Base-by-base conservation (phyloP, 1,140 invertebrate species). In the Drosophila erecta region DNA sequence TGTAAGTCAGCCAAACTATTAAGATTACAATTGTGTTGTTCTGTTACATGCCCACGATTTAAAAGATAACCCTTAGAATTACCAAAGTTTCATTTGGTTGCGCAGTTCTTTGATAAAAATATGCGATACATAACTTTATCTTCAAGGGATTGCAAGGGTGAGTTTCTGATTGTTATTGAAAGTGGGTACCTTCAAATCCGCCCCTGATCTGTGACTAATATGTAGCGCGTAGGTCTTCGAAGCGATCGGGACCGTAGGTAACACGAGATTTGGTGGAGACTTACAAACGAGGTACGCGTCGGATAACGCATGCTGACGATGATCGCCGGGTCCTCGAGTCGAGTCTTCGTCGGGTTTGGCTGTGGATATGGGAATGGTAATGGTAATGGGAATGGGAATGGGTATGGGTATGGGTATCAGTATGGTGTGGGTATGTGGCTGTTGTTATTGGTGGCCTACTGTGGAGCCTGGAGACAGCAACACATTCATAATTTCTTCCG, bases 401-500 rank as follows among this genome's bases (percentile, higher is more conserved):
- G 40, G 40, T 17, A 43, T 43, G 7, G 40, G 8, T 43, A 43
- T 43, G 54, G 44, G 80, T 76, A 57, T 61, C 44, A 55, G 43
- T 53, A 2, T 30, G 53, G 58, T 46, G 30, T 70, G 60, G 53
- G 24, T 47, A 37, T 55, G 22, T 67, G 65, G 33, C 50, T 37
- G 43, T 76, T 76, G 56, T 76, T 76, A 58, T 76, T 76, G 74
- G 15, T 76, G 62, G 83, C 85, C 85, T 90, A 90, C 85, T 90
- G 85, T 90, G 86, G 86, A 81, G 85, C 75, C 75, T 79, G 67
- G 85, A 89, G 85, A 90, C 85, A 86, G 78, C 85, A 80, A 85
- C 80, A 90, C 85, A 91, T 85, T 89, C 84, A 91, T 91, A 91
- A 91, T 91, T 91, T 91, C 72, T 85, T 83, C 73, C 80, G 89